phyloP scores from a whole-genome alignment of 2,797 vertebrate species.

The Agapornis canus region DNA sequence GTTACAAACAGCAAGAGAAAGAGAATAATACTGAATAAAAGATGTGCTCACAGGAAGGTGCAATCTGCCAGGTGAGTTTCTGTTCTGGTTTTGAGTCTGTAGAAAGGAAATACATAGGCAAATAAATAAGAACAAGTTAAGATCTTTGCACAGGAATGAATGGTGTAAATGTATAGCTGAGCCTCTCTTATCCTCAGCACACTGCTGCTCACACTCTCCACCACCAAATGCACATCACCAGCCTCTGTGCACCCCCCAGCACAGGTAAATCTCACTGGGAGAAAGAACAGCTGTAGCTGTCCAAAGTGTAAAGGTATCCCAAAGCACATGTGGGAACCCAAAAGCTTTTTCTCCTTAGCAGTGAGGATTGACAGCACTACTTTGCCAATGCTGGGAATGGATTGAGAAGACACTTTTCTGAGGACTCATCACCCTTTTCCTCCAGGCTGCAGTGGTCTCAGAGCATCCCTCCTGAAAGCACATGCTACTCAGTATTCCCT shows the following conservation, averaged over 20 bases:
- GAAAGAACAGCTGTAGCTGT: slow-evolving; percentile 29
- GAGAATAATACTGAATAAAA: background rate
- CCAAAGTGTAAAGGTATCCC: background rate
- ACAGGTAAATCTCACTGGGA: slow-evolving; percentile 75
- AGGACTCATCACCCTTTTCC: background rate
- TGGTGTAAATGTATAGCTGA: background rate
- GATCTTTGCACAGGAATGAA: background rate
- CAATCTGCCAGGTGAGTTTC: background rate
- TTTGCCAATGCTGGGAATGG: background rate
- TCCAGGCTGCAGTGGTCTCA: background rate
- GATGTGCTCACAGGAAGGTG: background rate
- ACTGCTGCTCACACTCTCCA: background rate
- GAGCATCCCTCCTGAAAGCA: background rate
- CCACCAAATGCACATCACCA: background rate
- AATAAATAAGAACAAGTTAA: background rate
- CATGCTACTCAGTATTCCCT: background rate
- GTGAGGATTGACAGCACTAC: background rate
- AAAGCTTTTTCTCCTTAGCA: background rate
- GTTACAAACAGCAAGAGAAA: slow-evolving; percentile 61
- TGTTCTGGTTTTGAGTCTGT: background rate
- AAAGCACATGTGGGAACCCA: rapidly evolving
- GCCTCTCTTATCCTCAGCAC: background rate
- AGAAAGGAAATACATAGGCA: background rate
- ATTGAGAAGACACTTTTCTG: background rate
- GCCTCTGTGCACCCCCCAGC: slow-evolving; percentile 81